These are phyloP conservation scores for Hemitrygon akajei DNA, from an alignment of 2,797 vertebrate species.

Conservation along the genomic window DNA sequence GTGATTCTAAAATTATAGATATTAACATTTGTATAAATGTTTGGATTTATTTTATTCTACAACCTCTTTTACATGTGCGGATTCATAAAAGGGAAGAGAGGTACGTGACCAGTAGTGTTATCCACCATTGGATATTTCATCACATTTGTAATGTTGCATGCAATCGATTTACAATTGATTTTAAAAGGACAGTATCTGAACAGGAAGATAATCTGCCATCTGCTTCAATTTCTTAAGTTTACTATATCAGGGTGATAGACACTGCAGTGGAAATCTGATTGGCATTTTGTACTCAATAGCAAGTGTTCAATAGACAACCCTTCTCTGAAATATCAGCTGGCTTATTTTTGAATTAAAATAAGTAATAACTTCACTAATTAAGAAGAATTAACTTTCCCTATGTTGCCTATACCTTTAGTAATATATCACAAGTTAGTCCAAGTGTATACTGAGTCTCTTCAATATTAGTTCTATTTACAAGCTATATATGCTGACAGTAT, in stretches of 20 bases:
- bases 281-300: background rate
- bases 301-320: background rate
- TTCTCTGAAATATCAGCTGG: background rate
- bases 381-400: background rate
- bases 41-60: slow-evolving; percentile 23
- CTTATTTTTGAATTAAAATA: background rate
- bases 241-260: background rate
- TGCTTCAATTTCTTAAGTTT: background rate
- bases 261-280: background rate
- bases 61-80: slow-evolving; percentile 49
- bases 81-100: slow-evolving; percentile 78
- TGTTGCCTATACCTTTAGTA: background rate
- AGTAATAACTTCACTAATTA: background rate
- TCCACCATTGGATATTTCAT: slow-evolving; percentile 20
- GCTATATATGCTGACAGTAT: background rate
- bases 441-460: background rate
- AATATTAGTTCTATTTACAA: background rate
- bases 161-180: background rate
- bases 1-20: background rate
- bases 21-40: slow-evolving; percentile 20
- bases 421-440: background rate
- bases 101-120: slow-evolving; percentile 54
- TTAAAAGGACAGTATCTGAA: background rate
- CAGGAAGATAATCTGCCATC: background rate
- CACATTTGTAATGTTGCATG: background rate